Evolutionary conservation across 2,888 invertebrate species (phyloP).

Genomic region (Cataglyphis albicans): DNA sequence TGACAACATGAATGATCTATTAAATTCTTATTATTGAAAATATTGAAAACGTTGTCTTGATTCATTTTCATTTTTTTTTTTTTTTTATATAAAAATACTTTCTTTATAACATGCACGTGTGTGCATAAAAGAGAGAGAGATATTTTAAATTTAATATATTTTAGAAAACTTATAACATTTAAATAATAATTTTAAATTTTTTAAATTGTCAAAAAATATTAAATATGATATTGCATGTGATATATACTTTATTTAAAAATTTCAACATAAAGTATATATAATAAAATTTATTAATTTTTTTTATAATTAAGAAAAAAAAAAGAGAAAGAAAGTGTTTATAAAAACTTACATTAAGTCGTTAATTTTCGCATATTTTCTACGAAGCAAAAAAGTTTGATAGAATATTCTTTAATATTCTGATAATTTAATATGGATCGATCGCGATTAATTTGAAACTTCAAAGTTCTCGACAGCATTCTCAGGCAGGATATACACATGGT

Average conservation of each 20-base stretch:
- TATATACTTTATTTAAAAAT: not conserved
- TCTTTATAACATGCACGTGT: no score
- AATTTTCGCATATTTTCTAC: not conserved
- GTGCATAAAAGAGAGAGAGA: no score
- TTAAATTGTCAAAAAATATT: not conserved
- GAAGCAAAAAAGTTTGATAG: not conserved
- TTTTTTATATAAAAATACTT: not conserved
- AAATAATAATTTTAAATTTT: no score
- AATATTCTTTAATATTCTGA: not conserved
- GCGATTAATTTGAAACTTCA: not conserved
- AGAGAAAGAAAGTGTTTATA: not conserved
- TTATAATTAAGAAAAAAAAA: not conserved
- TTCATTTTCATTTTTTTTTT: not conserved
- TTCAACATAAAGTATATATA: not conserved
- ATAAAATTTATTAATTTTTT: not conserved
- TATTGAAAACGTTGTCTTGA: not conserved
- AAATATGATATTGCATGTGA: not conserved
- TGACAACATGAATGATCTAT: not conserved
- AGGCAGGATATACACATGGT: slow-evolving; percentile 47
- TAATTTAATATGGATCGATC: slow-evolving; percentile 8
- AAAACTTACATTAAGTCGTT: not conserved
- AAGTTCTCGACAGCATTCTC: slow-evolving; percentile 47
- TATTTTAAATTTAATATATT: not conserved
- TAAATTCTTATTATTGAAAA: not conserved
- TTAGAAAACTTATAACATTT: not conserved